Evolutionary conservation across 2,797 vertebrate species (phyloP).

Genomic region (Chelon auratus): DNA sequence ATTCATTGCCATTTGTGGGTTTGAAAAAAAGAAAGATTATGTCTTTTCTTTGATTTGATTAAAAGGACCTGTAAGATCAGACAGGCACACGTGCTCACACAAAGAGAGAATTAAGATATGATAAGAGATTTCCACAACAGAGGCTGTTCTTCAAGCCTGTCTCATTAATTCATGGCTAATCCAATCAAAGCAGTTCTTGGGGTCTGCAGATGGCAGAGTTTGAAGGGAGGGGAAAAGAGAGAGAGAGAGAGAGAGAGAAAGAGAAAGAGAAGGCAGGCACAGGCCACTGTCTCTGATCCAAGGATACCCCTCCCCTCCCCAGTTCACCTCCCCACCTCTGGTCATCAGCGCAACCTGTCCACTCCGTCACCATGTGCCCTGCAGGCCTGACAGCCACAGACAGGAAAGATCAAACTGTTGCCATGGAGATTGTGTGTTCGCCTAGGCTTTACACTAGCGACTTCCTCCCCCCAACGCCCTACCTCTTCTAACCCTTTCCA

Average conservation of each 20-base stretch:
- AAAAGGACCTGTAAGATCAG: conserved; percentile 51
- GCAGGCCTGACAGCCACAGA: conserved; percentile 77
- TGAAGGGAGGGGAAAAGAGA: conserved; percentile 8
- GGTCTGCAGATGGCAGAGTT: conserved; percentile 80
- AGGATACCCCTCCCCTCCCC: conserved; percentile 24
- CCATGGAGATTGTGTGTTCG: conserved; percentile 86
- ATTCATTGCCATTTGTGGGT: conserved; percentile 9
- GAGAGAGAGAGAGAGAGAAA: conserved; percentile 7
- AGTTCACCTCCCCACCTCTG: conserved; percentile 63
- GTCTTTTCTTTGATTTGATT: conserved; percentile 51
- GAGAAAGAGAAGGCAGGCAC: conserved; percentile 32
- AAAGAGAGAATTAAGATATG: conserved; percentile 81
- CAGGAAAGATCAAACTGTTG: conserved; percentile 82
- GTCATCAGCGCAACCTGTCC: conserved; percentile 80
- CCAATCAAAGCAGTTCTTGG: conserved; percentile 81
- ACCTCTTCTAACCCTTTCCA: conserved; percentile 81
- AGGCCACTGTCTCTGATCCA: conserved; percentile 57
- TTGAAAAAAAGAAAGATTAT: conserved; percentile 12
- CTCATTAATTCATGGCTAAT: conserved; percentile 85
- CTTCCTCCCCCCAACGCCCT: conserved; percentile 75
- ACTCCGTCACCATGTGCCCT: conserved; percentile 76
- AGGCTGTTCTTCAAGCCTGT: conserved; percentile 80
- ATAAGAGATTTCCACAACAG: conserved; percentile 79
- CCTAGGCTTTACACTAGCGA: conserved; percentile 71
- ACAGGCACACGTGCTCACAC: conserved; percentile 61